These are phyloP conservation scores for Hylomyscus alleni DNA, from an alignment of 2,797 vertebrate genomes.

Conservation along the genomic window DNA sequence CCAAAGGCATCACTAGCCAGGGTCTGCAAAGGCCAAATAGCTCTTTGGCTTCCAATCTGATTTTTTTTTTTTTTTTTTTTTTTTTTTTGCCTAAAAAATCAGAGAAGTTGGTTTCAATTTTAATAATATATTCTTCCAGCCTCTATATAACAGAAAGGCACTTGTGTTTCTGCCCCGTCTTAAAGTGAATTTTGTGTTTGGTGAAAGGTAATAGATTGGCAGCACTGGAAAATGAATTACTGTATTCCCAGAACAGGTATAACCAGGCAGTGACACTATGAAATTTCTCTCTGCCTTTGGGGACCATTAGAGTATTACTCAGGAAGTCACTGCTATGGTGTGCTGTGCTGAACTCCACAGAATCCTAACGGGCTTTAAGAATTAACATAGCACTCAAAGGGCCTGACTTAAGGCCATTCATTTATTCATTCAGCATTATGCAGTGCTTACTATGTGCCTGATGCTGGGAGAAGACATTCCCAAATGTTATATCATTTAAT, in stretches of 20 bases:
- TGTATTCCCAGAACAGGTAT: conserved; percentile 78
- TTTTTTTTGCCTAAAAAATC: conserved; percentile 80
- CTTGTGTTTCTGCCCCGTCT: conserved; percentile 73
- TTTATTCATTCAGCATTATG: conserved; percentile 67
- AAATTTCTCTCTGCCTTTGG: conserved; percentile 75
- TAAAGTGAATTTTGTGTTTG: conserved; percentile 80
- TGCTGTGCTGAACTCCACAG: conserved; percentile 68
- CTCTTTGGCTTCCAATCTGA: conserved; percentile 77
- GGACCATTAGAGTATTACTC: conserved; percentile 71
- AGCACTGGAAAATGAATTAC: conserved; percentile 80
- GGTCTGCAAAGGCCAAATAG: conserved; percentile 78
- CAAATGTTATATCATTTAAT: conserved; percentile 65
- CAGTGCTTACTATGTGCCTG: conserved; percentile 54
- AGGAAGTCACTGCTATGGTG: conserved; percentile 73
- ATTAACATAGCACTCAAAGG: conserved; percentile 63
- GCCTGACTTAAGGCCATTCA: conserved; percentile 68
- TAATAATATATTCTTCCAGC: conserved; percentile 77
- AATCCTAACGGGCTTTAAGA: conserved; percentile 65
- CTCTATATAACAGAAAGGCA: conserved; percentile 80
- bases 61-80: too few relatives aligned
- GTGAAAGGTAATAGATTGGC: conserved; percentile 78
- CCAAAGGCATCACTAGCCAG: conserved; percentile 69
- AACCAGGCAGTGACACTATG: conserved; percentile 73
- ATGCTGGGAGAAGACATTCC: conserved; percentile 59
- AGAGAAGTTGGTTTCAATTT: conserved; percentile 79